phyloP scores from a whole-genome alignment of 2,797 vertebrate species.

The Podarcis siculus region DNA sequence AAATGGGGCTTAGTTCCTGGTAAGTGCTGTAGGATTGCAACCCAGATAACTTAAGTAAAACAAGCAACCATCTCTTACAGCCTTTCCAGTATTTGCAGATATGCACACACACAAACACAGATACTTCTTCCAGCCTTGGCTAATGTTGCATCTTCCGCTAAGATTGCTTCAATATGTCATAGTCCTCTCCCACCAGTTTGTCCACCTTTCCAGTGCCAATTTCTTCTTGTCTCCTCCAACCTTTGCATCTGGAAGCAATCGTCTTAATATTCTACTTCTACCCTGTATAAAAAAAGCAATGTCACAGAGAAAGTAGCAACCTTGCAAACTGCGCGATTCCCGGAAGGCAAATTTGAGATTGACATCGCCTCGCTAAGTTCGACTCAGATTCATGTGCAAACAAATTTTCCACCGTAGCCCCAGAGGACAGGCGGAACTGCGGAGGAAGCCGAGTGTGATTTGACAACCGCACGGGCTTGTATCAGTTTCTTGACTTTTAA shows the following conservation, averaged over 20 bases:
- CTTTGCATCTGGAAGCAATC: conserved; percentile 86
- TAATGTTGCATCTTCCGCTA: conserved; percentile 81
- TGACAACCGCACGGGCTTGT: conserved; percentile 62
- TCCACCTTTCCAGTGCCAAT: conserved; percentile 77
- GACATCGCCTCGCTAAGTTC: conserved; percentile 39
- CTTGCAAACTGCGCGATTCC: conserved; percentile 74
- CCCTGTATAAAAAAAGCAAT: conserved; percentile 74
- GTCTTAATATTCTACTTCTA: conserved; percentile 81
- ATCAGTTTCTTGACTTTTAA: conserved; percentile 69
- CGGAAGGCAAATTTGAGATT: conserved; percentile 74
- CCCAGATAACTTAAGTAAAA: conserved; percentile 80
- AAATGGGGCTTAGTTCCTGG: neutral
- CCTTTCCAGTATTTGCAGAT: conserved; percentile 74
- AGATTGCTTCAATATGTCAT: conserved; percentile 85
- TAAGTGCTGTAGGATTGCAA: conserved; percentile 64
- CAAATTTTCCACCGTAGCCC: conserved; percentile 63
- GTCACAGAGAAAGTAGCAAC: conserved; percentile 84
- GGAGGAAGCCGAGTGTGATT: conserved; percentile 39
- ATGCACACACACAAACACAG: too few species aligned
- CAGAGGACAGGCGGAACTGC: conserved; percentile 50
- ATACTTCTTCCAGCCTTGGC: conserved; percentile 81
- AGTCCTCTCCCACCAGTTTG: conserved; percentile 74
- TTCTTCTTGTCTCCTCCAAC: conserved; percentile 77
- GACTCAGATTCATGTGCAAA: conserved; percentile 62
- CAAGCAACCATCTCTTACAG: conserved; percentile 72